Evolutionary conservation across 2,888 invertebrate genomes (phyloP), one percentile per base, ranked within the genome.

Genomic region (Tenthredo livida): DNA sequence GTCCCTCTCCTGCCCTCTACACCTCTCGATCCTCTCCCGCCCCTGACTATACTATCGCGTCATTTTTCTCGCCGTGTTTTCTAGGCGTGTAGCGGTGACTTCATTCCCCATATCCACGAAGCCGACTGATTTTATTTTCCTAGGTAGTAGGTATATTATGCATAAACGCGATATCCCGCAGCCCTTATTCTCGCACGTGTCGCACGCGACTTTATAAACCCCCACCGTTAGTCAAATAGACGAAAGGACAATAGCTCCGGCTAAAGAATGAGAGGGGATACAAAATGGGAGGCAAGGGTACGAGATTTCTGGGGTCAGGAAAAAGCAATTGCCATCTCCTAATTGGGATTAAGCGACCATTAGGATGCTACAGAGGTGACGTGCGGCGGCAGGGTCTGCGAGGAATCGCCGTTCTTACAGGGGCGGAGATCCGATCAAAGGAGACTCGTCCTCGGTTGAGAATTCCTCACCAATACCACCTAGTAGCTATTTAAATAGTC

Each of bases 341-440:
- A 84, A 84, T 84, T 84, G 77, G 84, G 84, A 50, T 77, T 80
- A 84, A 84, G 50, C 84, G 84, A 33, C 84, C 75, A 77, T 84
- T 84, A 61, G 78, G 84, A 84, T 84, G 84, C 78, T 29, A 37
- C 17, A 10, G 29, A 84, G 84, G 84, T 84, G 84, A 84, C 75
- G 40, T 47, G 84, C 75, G 77, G 50, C 50, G 77, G 50, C 47
- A 73, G 73, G 21, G 73, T 73, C 73, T 2, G 40, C 73, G 29
- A 73, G 73, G 7, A 73, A 40, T 77, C 54, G 77, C 50, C 77
- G 77, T 77, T 77, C 77, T 29, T 77, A 54, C 17, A 54, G 54
- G 43, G 77, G 29, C 77, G 77, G 77, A 77, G 77, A 77, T 77
- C 50, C 77, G 29, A 77, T 77, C 54, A 77, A 77, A 77, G 77